These are phyloP conservation scores for Leptobrachium leishanense DNA, from an alignment of 2,113 vertebrate species.

Conservation along the genomic window DNA sequence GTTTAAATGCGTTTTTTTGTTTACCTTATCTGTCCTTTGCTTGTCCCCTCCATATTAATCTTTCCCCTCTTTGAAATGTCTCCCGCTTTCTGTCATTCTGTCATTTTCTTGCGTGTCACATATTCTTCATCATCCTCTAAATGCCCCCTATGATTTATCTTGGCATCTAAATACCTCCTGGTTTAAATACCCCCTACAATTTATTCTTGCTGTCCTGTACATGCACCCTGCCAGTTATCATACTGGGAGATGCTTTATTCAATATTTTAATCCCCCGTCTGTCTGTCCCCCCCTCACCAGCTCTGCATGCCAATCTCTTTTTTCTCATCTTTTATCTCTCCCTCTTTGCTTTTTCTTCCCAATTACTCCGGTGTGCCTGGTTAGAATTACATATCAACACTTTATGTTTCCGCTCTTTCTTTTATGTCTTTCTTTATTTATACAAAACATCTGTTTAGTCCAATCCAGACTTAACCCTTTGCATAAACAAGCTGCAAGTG, in stretches of 20 bases:
- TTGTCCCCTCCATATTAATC: no score
- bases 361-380: slow-evolving; percentile 1
- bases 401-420: slow-evolving; percentile 41
- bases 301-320: background rate
- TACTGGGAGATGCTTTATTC: no score
- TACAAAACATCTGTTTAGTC: slow-evolving; percentile 42
- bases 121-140: no score
- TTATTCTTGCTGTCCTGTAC: no score
- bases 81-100: no score
- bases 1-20: no score
- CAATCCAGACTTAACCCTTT: slow-evolving; percentile 34
- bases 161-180: no score
- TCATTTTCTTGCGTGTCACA: background rate
- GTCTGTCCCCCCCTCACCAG: background rate
- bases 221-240: no score
- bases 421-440: slow-evolving; percentile 29
- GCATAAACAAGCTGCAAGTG: background rate
- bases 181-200: no score
- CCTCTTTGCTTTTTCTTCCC: background rate
- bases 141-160: no score
- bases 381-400: slow-evolving; percentile 46
- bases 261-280: background rate
- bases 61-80: no score
- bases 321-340: background rate
- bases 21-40: no score